phyloP scores from a whole-genome alignment of 2,797 vertebrate species.

The Podarcis siculus region DNA sequence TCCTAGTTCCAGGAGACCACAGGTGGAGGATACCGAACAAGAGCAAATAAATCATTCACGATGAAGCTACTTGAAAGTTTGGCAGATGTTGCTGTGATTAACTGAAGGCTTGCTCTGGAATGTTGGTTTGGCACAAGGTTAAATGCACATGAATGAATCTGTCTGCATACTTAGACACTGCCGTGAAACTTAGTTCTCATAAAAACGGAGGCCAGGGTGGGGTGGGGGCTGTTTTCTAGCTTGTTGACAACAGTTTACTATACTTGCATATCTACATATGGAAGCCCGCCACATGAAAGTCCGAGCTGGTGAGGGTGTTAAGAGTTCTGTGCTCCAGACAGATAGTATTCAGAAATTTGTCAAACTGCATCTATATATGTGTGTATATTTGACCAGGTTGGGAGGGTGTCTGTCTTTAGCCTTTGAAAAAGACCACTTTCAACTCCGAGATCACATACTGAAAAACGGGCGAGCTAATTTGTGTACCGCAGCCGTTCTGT shows the following conservation, averaged over 20 bases:
- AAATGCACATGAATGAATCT: conserved; percentile 71
- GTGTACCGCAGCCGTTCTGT: background rate
- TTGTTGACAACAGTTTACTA: conserved; percentile 12
- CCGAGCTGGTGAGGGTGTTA: background rate
- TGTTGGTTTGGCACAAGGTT: conserved; percentile 83
- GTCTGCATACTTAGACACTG: conserved; percentile 69
- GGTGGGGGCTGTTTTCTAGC: background rate
- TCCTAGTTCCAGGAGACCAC: conserved; percentile 53
- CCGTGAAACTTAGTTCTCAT: conserved; percentile 61
- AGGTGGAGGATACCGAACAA: conserved; percentile 63
- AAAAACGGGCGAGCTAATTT: background rate
- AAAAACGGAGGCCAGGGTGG: background rate
- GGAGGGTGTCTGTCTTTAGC: background rate
- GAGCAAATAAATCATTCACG: conserved; percentile 69
- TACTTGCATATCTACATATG: conserved; percentile 32
- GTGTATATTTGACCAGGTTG: background rate
- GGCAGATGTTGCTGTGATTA: conserved; percentile 82
- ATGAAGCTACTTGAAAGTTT: conserved; percentile 74
- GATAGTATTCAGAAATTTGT: background rate
- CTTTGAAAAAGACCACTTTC: background rate
- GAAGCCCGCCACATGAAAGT: background rate
- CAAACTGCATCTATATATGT: background rate
- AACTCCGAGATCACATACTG: background rate
- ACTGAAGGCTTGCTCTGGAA: conserved; percentile 83
- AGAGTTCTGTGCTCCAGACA: background rate